A percentile compares a stretch with the other conserved stretches of the same genome.
Evolutionary conservation across 1,140 invertebrate genomes (phyloP).

Genomic region (Radopholus similis): DNA sequence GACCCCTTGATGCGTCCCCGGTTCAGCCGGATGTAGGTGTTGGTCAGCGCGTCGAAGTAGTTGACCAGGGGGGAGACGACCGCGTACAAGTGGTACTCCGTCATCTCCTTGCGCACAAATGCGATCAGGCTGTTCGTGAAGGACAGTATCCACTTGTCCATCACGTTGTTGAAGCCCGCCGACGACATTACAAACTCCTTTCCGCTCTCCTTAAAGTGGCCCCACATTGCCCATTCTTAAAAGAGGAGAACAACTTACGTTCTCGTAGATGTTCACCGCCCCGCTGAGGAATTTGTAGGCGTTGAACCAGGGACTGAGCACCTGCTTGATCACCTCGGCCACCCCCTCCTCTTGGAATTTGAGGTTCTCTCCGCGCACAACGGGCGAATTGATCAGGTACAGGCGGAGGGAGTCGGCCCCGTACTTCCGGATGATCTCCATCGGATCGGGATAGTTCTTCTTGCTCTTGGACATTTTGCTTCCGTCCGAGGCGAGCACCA

Average conservation of each 20-base stretch:
- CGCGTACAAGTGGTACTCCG: slow-evolving; percentile 84
- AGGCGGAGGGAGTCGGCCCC: slow-evolving; percentile 89
- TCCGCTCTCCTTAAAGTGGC: slow-evolving; percentile 42
- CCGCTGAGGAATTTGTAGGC: slow-evolving; percentile 91
- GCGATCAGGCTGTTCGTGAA: slow-evolving; percentile 85
- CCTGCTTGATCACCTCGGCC: slow-evolving; percentile 89
- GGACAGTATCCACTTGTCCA: slow-evolving; percentile 95
- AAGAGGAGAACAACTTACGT: slow-evolving; percentile 62
- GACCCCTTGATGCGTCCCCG: slow-evolving; percentile 75
- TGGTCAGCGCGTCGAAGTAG: slow-evolving; percentile 94
- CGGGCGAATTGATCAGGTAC: slow-evolving; percentile 96
- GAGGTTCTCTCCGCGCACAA: slow-evolving; percentile 91
- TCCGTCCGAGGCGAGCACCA: slow-evolving; percentile 86
- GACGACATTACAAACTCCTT: slow-evolving; percentile 36
- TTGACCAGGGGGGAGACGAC: slow-evolving; percentile 87
- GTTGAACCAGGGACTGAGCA: slow-evolving; percentile 98
- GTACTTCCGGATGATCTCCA: slow-evolving; percentile 84
- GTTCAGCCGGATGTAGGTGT: slow-evolving; percentile 98
- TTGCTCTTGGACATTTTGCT: slow-evolving; percentile 99
- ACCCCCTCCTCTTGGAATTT: slow-evolving; percentile 96
- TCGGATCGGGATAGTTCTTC: slow-evolving; percentile 96
- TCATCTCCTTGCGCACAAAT: slow-evolving; percentile 88
- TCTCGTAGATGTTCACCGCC: slow-evolving; percentile 79
- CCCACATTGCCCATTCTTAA: neutral
- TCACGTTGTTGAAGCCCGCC: slow-evolving; percentile 70